phyloP scores from a whole-genome alignment of 1,140 invertebrate genomes.

The Cyclargus thomasi region DNA sequence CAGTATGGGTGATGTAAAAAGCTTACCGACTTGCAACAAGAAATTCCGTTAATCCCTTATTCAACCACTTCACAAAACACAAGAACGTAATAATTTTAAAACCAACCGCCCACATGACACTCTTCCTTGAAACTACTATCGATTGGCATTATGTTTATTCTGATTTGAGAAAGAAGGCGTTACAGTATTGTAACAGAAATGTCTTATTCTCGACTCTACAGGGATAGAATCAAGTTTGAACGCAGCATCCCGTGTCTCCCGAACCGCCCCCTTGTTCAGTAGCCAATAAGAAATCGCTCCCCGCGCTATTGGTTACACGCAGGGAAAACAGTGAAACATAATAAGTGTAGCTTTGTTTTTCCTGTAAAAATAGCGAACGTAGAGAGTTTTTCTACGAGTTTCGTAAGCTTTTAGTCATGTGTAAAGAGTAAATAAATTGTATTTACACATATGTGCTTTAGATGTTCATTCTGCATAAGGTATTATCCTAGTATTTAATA shows the following conservation, averaged over 20 bases:
- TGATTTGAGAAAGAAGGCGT: slow-evolving; percentile 48
- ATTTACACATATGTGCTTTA: no score
- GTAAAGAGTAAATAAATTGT: no score
- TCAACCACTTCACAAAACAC: no score
- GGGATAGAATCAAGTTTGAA: slow-evolving; percentile 43
- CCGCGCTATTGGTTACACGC: slow-evolving; percentile 57
- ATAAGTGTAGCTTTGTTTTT: slow-evolving; percentile 34
- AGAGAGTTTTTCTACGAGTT: no score
- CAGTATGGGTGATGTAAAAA: no score
- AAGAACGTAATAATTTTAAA: slow-evolving; percentile 20
- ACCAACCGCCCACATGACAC: slow-evolving; percentile 49
- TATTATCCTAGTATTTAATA: no score
- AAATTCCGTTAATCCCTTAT: no score
- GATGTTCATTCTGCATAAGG: no score
- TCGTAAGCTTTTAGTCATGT: no score
- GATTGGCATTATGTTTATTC: slow-evolving; percentile 40
- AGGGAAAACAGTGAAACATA: slow-evolving; percentile 42
- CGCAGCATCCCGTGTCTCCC: slow-evolving; percentile 48
- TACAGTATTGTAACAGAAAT: slow-evolving; percentile 37
- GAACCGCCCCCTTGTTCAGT: slow-evolving; percentile 42
- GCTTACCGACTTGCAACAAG: no score
- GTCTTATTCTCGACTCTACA: slow-evolving; percentile 41
- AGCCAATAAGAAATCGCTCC: slow-evolving; percentile 39
- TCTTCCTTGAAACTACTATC: slow-evolving; percentile 55
- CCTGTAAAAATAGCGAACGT: background rate